phyloP scores from a whole-genome alignment of 2,888 invertebrate genomes.

The Agrochola litura region DNA sequence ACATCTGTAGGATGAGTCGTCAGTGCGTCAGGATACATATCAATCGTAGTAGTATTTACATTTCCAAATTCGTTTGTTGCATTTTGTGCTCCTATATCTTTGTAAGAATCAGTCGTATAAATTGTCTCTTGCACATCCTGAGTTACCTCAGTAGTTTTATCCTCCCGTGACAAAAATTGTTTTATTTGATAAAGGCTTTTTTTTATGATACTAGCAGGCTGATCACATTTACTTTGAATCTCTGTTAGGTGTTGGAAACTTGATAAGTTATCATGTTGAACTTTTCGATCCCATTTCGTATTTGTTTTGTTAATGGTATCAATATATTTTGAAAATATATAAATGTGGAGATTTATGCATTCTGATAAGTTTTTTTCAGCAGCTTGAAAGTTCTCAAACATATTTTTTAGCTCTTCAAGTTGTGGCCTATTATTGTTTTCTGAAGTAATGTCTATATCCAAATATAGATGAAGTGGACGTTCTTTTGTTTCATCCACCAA shows the following conservation, averaged over 20 bases:
- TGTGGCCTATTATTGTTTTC: constrained; percentile 13
- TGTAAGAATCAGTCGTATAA: not conserved
- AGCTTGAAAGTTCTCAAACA: constrained; percentile 50
- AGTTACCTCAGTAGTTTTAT: constrained; percentile 1
- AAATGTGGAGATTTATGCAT: constrained; percentile 70
- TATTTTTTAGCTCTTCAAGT: constrained; percentile 44
- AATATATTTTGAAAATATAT: constrained; percentile 64
- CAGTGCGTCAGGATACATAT: constrained; percentile 4
- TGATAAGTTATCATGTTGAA: constrained; percentile 55
- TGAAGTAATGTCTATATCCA: constrained; percentile 52
- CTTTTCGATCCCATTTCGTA: constrained; percentile 51
- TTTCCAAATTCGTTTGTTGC: not conserved
- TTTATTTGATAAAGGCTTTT: constrained; percentile 68
- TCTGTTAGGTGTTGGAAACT: constrained; percentile 60
- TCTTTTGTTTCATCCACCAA: not conserved
- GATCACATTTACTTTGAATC: constrained; percentile 67
- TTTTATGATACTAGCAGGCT: constrained; percentile 59
- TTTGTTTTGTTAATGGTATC: constrained; percentile 51
- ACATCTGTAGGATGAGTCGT: not conserved
- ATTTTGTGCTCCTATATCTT: not conserved
- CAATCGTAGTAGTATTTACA: not conserved
- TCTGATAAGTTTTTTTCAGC: constrained; percentile 64
- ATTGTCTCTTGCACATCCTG: constrained; percentile 10
- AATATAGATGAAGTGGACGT: constrained; percentile 47
- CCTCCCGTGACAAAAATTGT: constrained; percentile 11